Percentiles rank a stretch among this genome's conserved stretches.
Evolutionary conservation across 2,113 vertebrate species (phyloP).

Genomic region (Geococcyx californianus): DNA sequence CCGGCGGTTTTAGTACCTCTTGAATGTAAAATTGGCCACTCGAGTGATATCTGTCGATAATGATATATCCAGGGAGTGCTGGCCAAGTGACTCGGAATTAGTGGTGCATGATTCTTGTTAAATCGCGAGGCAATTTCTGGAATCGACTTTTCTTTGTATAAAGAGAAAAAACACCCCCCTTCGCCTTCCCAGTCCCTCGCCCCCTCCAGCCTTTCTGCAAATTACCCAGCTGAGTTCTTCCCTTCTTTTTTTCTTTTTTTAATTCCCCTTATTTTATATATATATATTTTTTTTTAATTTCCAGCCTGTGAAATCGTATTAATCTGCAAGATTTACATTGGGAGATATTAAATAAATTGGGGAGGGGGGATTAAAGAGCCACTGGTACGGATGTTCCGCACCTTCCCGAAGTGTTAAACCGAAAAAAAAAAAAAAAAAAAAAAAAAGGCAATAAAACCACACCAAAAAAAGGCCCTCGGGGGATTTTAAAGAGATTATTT

Average conservation of each 20-base stretch:
- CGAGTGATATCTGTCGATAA: slow-evolving; percentile 80
- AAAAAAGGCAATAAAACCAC: no score
- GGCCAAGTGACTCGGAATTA: slow-evolving; percentile 77
- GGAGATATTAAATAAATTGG: slow-evolving; percentile 54
- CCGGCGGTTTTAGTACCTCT: slow-evolving; percentile 84
- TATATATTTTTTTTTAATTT: background rate
- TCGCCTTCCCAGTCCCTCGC: background rate
- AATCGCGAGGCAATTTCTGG: slow-evolving; percentile 72
- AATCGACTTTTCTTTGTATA: slow-evolving; percentile 66
- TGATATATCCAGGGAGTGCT: slow-evolving; percentile 76
- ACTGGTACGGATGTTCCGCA: background rate
- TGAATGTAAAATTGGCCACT: slow-evolving; percentile 86
- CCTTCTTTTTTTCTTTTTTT: no score
- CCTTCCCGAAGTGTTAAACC: background rate
- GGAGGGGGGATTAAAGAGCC: slow-evolving; percentile 51
- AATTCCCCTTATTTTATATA: no score
- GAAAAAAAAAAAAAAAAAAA: no score
- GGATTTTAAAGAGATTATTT: background rate
- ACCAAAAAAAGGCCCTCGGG: background rate
- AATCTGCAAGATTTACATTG: slow-evolving; percentile 70
- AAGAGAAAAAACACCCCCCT: background rate
- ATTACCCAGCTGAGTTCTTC: slow-evolving; percentile 62
- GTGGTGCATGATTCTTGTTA: slow-evolving; percentile 80
- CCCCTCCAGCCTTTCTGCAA: slow-evolving; percentile 53
- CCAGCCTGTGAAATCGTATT: slow-evolving; percentile 74